Conservation (phyloP, 2,888 invertebrate genomes). For the Drosophila colorata region DNA sequence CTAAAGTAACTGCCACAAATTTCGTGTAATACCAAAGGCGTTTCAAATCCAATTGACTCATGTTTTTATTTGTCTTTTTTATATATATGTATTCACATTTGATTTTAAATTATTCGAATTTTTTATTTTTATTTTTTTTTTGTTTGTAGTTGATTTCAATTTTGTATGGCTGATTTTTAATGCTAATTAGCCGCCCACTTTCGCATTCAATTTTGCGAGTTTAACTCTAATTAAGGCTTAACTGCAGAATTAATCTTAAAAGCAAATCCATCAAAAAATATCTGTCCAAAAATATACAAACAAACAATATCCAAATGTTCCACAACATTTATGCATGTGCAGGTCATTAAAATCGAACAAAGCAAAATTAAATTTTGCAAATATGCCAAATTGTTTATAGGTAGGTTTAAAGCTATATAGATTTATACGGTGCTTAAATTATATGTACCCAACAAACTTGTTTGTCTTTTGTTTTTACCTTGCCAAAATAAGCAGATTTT, state of each 20-base stretch:
- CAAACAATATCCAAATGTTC: constrained; percentile 20
- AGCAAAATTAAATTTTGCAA: constrained; percentile 13
- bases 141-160: not conserved
- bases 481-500: not conserved
- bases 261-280: constrained; percentile 29
- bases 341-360: constrained; percentile 46
- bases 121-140: not conserved
- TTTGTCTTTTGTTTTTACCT: not conserved
- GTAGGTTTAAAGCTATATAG: not conserved
- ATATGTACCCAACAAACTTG: not conserved
- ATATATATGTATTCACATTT: constrained; percentile 3
- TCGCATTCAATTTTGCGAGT: constrained; percentile 11
- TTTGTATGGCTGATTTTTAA: constrained; percentile 1
- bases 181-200: constrained; percentile 39
- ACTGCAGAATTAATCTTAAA: constrained; percentile 34
- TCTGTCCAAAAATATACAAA: constrained; percentile 13
- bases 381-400: constrained; percentile 4
- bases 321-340: constrained; percentile 30
- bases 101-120: constrained; percentile 7
- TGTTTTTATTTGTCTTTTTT: not conserved
- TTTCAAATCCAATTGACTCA: not conserved
- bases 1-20: not conserved
- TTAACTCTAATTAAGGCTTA: constrained; percentile 27
- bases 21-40: not conserved
- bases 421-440: not conserved